phyloP scores from a whole-genome alignment of 2,888 invertebrate genomes.

The Ashinkailepas kermadecensis region DNA sequence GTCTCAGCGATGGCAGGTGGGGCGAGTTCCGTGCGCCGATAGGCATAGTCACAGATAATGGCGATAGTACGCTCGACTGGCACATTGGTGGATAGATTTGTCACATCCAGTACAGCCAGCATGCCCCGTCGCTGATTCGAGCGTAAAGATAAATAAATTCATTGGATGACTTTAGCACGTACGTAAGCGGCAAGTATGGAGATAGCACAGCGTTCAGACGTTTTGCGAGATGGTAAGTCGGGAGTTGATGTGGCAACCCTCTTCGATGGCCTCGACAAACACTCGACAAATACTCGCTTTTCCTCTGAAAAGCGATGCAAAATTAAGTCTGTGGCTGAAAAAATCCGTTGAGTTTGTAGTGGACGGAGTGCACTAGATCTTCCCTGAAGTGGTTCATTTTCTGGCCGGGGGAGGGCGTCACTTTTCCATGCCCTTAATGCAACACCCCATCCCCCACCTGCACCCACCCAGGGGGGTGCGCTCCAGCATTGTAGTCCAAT shows the following conservation, averaged over 20 bases:
- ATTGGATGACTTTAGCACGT: not conserved
- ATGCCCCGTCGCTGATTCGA: not conserved
- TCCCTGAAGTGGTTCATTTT: too few species aligned
- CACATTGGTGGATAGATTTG: not conserved
- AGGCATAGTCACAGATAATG: not conserved
- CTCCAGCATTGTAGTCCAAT: too few species aligned
- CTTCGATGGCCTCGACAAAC: not conserved
- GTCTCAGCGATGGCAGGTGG: not conserved
- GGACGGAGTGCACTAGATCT: too few species aligned
- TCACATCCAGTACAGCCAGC: not conserved
- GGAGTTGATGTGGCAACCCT: not conserved
- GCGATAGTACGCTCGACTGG: not conserved
- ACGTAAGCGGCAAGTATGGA: not conserved
- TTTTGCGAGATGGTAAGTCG: not conserved
- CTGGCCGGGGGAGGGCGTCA: too few species aligned
- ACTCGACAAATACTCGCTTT: too few species aligned
- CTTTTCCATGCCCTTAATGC: too few species aligned
- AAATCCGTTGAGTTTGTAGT: too few species aligned
- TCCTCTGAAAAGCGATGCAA: too few species aligned
- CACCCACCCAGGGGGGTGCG: too few species aligned
- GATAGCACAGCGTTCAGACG: not conserved
- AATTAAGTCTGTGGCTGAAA: too few species aligned
- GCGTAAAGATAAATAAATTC: not conserved
- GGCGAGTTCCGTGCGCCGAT: not conserved
- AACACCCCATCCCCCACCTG: too few species aligned